A percentile compares a stretch with the other conserved stretches of the same genome.
Evolutionary conservation across 2,888 invertebrate genomes (phyloP).

Genomic region (Drosophila borborema): DNA sequence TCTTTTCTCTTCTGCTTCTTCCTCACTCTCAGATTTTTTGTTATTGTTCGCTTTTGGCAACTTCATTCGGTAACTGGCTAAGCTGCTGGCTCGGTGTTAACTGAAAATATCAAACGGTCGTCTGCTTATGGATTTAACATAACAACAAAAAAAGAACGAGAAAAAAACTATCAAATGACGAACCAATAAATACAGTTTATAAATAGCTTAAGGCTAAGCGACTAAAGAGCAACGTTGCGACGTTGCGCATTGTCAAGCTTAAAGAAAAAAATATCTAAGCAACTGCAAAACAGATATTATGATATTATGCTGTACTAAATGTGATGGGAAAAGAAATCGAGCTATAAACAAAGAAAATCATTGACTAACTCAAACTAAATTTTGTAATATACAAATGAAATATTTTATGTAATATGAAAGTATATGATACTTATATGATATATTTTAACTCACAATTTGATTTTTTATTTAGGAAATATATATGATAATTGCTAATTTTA

Average conservation of each 20-base stretch:
- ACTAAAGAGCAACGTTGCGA: constrained; percentile 57
- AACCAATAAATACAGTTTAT: constrained; percentile 66
- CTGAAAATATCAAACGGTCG: constrained; percentile 74
- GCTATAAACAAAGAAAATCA: neutral
- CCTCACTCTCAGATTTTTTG: constrained; percentile 24
- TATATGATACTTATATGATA: neutral
- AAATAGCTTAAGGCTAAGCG: constrained; percentile 46
- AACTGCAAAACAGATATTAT: constrained; percentile 4
- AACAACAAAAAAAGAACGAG: constrained; percentile 41
- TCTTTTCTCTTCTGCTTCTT: too few relatives aligned
- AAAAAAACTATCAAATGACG: constrained; percentile 47
- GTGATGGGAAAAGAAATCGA: constrained; percentile 11
- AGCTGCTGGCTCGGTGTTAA: constrained; percentile 27
- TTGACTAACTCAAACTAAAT: neutral
- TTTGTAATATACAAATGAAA: neutral
- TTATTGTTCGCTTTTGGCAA: constrained; percentile 37
- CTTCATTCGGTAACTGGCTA: constrained; percentile 40
- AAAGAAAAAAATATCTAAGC: constrained; percentile 1
- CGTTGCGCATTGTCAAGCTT: constrained; percentile 14
- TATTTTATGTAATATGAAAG: neutral
- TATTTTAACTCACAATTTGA: neutral
- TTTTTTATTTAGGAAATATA: neutral
- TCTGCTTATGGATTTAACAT: constrained; percentile 58
- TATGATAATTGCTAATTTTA: neutral
- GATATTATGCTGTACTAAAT: constrained; percentile 2